Percentiles rank a stretch among this genome's conserved stretches.
Evolutionary conservation across 1,140 invertebrate species (phyloP).

Genomic region (Mizuhopecten yessoensis): DNA sequence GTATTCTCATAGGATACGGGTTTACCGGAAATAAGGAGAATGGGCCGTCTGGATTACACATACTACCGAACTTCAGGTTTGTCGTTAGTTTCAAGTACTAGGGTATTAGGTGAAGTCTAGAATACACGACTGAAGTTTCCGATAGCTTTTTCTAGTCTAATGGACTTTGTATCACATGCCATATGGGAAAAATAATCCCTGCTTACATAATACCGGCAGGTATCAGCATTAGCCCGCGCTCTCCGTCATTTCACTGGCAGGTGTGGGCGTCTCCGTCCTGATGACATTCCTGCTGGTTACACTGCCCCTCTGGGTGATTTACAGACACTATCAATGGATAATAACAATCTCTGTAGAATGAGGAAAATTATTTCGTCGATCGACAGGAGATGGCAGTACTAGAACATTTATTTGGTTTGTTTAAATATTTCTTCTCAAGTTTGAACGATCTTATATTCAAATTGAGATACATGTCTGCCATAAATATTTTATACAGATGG

Average conservation of each 20-base stretch:
- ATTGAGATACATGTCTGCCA: no score
- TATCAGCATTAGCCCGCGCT: neutral
- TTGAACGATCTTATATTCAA: no score
- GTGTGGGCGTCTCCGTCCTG: neutral
- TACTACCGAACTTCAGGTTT: neutral
- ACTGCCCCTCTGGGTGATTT: neutral
- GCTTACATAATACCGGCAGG: neutral
- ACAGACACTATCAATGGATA: neutral
- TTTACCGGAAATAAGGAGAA: neutral
- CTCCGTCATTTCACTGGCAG: neutral
- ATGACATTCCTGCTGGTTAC: neutral
- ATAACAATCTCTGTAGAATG: neutral
- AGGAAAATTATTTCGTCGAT: neutral
- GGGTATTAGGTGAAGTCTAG: neutral
- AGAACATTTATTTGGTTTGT: no score
- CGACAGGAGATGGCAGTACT: neutral
- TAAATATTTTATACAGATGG: no score
- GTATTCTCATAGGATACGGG: conserved; percentile 4
- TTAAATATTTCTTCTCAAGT: no score
- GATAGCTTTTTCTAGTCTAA: neutral
- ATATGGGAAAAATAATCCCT: neutral
- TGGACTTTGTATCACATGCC: no score
- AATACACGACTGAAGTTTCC: neutral
- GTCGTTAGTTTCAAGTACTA: neutral
- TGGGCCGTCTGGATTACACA: neutral